Conservation (phyloP, 1,140 invertebrate genomes). For the Epicauta chinensis region DNA sequence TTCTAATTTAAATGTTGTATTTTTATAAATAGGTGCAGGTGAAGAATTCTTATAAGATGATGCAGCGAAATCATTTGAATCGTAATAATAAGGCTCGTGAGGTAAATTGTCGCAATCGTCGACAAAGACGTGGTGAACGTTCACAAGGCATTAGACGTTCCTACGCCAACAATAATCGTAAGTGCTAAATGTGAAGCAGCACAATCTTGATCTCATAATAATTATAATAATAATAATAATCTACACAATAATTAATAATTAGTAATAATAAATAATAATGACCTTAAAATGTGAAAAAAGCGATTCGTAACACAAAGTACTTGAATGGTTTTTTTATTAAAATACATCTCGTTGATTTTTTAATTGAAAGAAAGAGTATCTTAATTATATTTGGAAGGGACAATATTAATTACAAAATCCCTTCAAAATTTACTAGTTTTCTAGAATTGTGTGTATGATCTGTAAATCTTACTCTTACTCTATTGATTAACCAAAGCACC, state of each 20-base stretch:
- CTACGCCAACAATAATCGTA: slow-evolving; percentile 66
- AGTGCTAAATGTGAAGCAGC: slow-evolving; percentile 48
- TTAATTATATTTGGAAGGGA: slow-evolving; percentile 19
- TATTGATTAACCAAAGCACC: slow-evolving; percentile 27
- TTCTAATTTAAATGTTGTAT: background rate
- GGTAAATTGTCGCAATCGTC: slow-evolving; percentile 54
- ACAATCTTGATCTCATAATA: slow-evolving; percentile 29
- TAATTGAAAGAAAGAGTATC: too few relatives aligned
- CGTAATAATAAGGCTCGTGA: slow-evolving; percentile 61
- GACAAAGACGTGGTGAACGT: slow-evolving; percentile 55
- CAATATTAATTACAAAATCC: slow-evolving; percentile 32
- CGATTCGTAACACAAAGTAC: background rate
- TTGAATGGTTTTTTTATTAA: background rate
- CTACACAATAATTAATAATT: background rate
- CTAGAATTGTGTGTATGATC: background rate
- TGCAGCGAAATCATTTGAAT: slow-evolving; percentile 54
- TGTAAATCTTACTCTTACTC: background rate
- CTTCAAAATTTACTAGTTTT: slow-evolving; percentile 22
- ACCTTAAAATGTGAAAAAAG: background rate
- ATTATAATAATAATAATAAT: too few relatives aligned
- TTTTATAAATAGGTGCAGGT: slow-evolving; percentile 43
- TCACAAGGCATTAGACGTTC: slow-evolving; percentile 53
- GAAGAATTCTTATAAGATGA: slow-evolving; percentile 48
- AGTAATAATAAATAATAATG: slow-evolving; percentile 2
- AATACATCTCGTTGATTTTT: background rate